phyloP scores from a whole-genome alignment of 2,888 invertebrate species.

The Plutella xylostella region DNA sequence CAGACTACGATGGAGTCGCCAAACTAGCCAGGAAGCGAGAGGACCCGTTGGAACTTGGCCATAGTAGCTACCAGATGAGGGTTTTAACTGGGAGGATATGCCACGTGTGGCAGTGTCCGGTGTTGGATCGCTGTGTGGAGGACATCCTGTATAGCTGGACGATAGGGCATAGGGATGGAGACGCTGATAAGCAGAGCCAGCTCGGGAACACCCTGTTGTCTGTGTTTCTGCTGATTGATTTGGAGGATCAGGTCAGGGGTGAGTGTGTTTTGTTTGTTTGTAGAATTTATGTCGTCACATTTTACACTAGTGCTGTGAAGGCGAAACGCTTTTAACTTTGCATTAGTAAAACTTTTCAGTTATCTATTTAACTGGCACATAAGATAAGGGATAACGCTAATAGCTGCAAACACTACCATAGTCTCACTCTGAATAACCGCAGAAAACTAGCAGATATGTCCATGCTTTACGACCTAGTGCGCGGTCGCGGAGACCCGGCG shows the following conservation, averaged over 20 bases:
- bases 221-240: slow-evolving; percentile 61
- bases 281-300: too few relatives aligned
- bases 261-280: too few relatives aligned
- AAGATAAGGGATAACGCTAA: too few relatives aligned
- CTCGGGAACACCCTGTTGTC: slow-evolving; percentile 56
- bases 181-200: slow-evolving; percentile 45
- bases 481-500: too few relatives aligned
- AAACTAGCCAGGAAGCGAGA: slow-evolving; percentile 41
- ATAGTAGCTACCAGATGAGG: slow-evolving; percentile 49
- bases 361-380: too few relatives aligned
- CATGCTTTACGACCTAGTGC: too few relatives aligned
- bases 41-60: slow-evolving; percentile 37
- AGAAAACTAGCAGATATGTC: too few relatives aligned
- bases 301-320: too few relatives aligned
- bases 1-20: slow-evolving; percentile 38
- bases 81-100: slow-evolving; percentile 56
- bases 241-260: slow-evolving; percentile 51
- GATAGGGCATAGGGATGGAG: slow-evolving; percentile 55
- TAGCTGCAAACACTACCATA: too few relatives aligned
- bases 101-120: slow-evolving; percentile 66
- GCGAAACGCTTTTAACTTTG: too few relatives aligned
- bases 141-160: slow-evolving; percentile 65
- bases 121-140: slow-evolving; percentile 57
- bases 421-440: too few relatives aligned
- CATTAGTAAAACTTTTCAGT: too few relatives aligned